Conservation (phyloP, 2,113 vertebrate species). For the Manacus vitellinus region DNA sequence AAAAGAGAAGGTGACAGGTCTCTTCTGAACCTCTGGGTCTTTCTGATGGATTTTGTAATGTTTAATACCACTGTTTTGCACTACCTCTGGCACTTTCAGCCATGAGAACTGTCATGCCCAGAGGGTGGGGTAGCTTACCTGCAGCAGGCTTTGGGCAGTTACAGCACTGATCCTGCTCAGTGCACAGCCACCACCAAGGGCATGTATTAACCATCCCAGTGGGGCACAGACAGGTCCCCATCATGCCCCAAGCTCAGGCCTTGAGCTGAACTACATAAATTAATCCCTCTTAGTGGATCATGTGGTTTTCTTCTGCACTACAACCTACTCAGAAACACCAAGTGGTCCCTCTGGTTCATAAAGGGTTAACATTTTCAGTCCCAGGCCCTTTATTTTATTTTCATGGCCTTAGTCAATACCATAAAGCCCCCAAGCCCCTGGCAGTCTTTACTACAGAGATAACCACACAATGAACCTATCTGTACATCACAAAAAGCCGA, state of each 20-base stretch:
- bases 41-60: fast-evolving
- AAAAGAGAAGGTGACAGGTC: neutral
- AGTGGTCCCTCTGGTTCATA: neutral
- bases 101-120: fast-evolving
- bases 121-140: fast-evolving
- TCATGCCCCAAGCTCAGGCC: fast-evolving
- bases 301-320: neutral
- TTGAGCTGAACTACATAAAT: fast-evolving
- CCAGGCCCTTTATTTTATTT: neutral
- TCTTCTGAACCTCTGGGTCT: neutral
- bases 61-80: neutral
- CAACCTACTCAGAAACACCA: neutral
- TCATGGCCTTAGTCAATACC: neutral
- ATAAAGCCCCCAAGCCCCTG: neutral
- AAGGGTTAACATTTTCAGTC: neutral
- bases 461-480: neutral
- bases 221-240: neutral
- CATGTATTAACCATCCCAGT: fast-evolving
- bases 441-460: neutral
- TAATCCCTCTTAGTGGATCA: neutral
- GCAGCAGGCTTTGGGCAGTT: neutral
- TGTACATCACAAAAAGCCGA: neutral
- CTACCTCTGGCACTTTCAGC: fast-evolving
- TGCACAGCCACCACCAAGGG: fast-evolving
- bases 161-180: fast-evolving